A percentile compares a stretch with the other conserved stretches of the same genome.
These are phyloP conservation scores for Melolontha melolontha DNA, from an alignment of 2,888 invertebrate species.

Conservation along the genomic window DNA sequence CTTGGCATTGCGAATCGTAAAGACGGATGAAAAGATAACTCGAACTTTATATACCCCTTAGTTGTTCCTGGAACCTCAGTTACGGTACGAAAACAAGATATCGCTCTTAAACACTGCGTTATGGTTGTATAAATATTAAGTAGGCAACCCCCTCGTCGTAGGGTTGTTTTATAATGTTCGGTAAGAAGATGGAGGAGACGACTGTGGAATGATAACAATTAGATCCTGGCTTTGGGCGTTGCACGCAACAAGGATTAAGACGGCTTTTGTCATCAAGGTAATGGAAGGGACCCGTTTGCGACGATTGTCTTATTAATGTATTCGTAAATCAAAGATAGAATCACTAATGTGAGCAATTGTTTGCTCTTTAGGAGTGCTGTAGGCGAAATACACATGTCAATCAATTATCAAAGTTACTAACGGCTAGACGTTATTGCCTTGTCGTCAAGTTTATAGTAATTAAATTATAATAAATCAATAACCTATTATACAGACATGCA, in stretches of 20 bases:
- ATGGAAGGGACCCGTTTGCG: slow-evolving; percentile 62
- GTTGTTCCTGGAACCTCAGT: slow-evolving; percentile 44
- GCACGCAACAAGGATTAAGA: slow-evolving; percentile 62
- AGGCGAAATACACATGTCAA: slow-evolving; percentile 16
- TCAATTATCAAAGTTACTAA: slow-evolving; percentile 25
- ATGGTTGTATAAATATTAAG: slow-evolving; percentile 60
- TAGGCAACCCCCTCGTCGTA: slow-evolving; percentile 43
- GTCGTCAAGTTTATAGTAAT: not conserved
- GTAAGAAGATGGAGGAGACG: slow-evolving; percentile 1
- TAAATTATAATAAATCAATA: slow-evolving; percentile 8
- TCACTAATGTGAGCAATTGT: slow-evolving; percentile 58
- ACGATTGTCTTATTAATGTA: slow-evolving; percentile 65
- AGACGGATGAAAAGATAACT: slow-evolving; percentile 54
- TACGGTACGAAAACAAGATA: slow-evolving; percentile 53
- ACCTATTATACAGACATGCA: not conserved
- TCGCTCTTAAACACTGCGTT: slow-evolving; percentile 57
- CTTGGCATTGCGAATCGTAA: slow-evolving; percentile 54
- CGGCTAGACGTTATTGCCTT: not conserved
- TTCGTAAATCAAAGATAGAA: slow-evolving; percentile 64
- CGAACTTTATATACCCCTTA: slow-evolving; percentile 52
- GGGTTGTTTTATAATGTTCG: slow-evolving; percentile 18
- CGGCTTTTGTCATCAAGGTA: slow-evolving; percentile 65
- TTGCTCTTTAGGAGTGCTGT: slow-evolving; percentile 22
- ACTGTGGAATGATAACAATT: slow-evolving; percentile 63
- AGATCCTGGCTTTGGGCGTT: slow-evolving; percentile 58